These are phyloP conservation scores for Achatina immaculata DNA, from an alignment of 1,140 invertebrate species.

Conservation along the genomic window DNA sequence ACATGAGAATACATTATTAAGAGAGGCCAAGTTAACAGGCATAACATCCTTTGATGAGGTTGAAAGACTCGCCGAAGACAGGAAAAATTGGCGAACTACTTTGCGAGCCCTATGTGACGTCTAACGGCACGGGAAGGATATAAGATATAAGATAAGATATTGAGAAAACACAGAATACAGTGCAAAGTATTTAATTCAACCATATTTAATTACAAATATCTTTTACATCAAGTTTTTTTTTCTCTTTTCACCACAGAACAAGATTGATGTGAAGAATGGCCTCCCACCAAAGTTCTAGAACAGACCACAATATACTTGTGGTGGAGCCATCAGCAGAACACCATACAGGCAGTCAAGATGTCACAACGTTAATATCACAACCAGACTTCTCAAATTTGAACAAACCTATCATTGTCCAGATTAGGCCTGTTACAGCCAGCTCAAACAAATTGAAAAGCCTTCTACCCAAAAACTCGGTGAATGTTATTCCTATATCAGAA, in stretches of 20 bases:
- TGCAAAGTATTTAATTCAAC: too few species aligned
- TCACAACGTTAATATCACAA: neutral
- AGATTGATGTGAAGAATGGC: neutral
- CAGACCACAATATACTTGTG: neutral
- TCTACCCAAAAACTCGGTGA: constrained; percentile 3
- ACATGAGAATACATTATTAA: too few species aligned
- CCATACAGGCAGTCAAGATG: neutral
- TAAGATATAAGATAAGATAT: neutral
- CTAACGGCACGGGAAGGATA: too few species aligned
- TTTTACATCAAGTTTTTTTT: too few species aligned
- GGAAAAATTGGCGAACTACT: too few species aligned
- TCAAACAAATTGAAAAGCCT: constrained; percentile 26
- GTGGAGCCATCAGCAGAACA: neutral
- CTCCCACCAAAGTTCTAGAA: neutral
- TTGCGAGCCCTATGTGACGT: too few species aligned
- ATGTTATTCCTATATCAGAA: neutral
- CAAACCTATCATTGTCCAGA: neutral
- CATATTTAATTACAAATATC: too few species aligned
- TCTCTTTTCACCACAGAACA: neutral
- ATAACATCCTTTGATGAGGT: too few species aligned
- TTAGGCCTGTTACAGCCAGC: neutral
- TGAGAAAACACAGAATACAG: neutral
- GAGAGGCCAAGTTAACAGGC: too few species aligned
- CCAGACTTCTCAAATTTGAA: neutral
- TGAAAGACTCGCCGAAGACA: too few species aligned